A percentile compares a stretch with the other conserved stretches of the same genome.
phyloP scores from a whole-genome alignment of 2,888 invertebrate genomes.

The Rhingia campestris region DNA sequence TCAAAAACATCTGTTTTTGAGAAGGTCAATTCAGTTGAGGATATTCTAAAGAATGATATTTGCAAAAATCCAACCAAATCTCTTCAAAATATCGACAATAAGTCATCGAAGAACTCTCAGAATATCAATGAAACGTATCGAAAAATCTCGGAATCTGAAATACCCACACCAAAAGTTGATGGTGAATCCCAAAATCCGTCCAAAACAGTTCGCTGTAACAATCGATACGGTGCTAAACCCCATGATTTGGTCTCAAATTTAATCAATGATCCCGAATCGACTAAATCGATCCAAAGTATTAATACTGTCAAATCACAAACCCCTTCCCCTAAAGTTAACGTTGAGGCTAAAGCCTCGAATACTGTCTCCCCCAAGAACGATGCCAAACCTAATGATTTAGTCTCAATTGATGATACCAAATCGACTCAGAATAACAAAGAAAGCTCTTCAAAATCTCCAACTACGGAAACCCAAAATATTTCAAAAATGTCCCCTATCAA shows the following conservation, averaged over 20 bases:
- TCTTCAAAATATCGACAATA: no score
- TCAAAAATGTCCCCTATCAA: background rate
- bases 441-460: background rate
- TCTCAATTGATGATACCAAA: no score
- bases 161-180: no score
- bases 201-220: background rate
- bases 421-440: no score
- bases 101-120: no score
- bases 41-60: constrained; percentile 4
- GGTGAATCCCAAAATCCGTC: background rate
- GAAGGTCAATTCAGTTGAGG: constrained; percentile 22
- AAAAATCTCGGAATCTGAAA: no score
- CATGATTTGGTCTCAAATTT: constrained; percentile 43
- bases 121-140: no score
- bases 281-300: background rate
- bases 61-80: background rate
- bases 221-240: constrained; percentile 4
- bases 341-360: no score
- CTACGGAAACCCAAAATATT: background rate
- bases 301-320: background rate
- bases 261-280: background rate
- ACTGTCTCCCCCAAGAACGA: no score
- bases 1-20: background rate
- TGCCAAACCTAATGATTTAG: no score
- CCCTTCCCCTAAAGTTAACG: no score